Evolutionary conservation across 2,797 vertebrate genomes (phyloP).

Genomic region (Helarctos malayanus): DNA sequence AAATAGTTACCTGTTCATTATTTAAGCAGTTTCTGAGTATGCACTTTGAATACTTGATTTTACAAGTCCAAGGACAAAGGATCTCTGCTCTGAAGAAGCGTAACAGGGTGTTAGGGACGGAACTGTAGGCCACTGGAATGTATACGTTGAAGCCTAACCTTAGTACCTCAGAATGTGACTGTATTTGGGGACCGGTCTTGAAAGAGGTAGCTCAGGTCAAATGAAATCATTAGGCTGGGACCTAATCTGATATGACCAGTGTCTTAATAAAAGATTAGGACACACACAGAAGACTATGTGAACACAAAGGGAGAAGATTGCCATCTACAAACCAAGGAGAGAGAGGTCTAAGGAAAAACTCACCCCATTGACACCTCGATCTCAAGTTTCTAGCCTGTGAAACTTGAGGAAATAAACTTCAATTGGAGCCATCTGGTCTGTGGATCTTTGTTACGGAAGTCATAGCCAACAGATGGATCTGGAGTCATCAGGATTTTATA

Average conservation of each 20-base stretch:
- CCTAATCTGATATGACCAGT: not conserved
- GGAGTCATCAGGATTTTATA: not conserved
- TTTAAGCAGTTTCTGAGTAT: not conserved
- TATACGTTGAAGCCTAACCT: not conserved
- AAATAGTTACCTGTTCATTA: not conserved
- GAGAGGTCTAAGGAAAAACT: not conserved
- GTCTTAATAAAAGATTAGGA: not conserved
- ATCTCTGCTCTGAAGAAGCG: not conserved
- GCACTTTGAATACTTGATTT: not conserved
- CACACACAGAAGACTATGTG: not conserved
- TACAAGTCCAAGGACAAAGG: not conserved
- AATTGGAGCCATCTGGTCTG: not conserved
- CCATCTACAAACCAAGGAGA: not conserved
- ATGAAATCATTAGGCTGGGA: not conserved
- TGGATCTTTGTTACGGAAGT: not conserved
- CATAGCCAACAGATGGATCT: too few relatives aligned
- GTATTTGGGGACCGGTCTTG: not conserved
- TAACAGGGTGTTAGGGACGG: not conserved
- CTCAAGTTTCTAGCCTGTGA: not conserved
- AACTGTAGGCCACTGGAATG: not conserved
- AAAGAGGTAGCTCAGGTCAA: not conserved
- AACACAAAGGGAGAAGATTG: not conserved
- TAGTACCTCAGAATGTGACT: not conserved
- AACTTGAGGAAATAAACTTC: not conserved
- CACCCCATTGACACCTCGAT: not conserved